Evolutionary conservation across 2,888 invertebrate genomes (phyloP).

Genomic region (Ichneumoninae sp.): DNA sequence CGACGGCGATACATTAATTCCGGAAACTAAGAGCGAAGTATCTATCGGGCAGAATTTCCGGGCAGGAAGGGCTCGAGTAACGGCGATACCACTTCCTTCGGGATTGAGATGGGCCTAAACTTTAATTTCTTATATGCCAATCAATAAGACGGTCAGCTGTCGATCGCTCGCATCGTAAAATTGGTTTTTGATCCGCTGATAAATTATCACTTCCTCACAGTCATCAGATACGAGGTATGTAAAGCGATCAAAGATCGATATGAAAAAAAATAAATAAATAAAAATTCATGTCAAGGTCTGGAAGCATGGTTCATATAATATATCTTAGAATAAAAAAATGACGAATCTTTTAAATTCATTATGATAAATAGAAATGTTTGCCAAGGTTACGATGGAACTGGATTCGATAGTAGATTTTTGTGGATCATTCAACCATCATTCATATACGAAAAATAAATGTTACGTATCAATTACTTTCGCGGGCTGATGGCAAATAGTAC

Average conservation of each 20-base stretch:
- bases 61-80: constrained; percentile 3
- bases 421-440: not conserved
- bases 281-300: no score
- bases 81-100: not conserved
- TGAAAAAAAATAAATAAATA: not conserved
- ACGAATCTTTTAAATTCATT: no score
- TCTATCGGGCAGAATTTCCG: not conserved
- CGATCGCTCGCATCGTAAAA: not conserved
- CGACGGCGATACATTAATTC: not conserved
- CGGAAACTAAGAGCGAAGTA: constrained; percentile 3
- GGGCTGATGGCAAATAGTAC: not conserved
- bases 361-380: not conserved
- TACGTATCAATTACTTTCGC: not conserved
- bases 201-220: not conserved
- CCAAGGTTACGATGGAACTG: not conserved
- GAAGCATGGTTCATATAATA: no score
- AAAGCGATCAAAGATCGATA: no score
- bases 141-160: not conserved
- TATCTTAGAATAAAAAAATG: no score
- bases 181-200: not conserved
- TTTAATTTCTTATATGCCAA: not conserved
- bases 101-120: not conserved
- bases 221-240: not conserved
- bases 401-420: not conserved
- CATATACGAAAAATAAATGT: not conserved